phyloP scores from a whole-genome alignment of 2,113 vertebrate species.

The Neopipo cinnamomea region DNA sequence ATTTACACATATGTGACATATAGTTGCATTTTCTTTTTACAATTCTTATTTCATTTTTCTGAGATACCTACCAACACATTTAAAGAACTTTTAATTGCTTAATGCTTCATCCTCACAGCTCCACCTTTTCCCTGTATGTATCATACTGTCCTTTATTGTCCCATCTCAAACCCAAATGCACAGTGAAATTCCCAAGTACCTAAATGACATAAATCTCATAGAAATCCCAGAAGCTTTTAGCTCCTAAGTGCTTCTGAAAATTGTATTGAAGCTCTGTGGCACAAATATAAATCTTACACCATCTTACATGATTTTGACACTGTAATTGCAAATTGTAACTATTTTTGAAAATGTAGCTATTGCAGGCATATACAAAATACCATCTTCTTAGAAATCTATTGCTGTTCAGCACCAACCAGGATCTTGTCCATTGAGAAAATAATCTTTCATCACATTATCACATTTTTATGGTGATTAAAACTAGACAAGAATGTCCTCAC shows the following conservation, averaged over 20 bases:
- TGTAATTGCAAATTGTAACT: neutral
- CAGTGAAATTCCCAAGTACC: neutral
- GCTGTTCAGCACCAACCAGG: neutral
- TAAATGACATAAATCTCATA: neutral
- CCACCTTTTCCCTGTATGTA: neutral
- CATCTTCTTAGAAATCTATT: neutral
- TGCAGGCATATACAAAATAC: neutral
- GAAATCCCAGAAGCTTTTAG: neutral
- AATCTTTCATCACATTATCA: neutral
- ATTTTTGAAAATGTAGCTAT: neutral
- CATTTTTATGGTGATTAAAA: neutral
- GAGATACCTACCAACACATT: neutral
- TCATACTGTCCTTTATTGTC: neutral
- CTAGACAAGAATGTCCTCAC: neutral
- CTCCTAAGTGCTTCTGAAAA: neutral
- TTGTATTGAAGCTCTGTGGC: neutral
- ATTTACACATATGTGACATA: neutral
- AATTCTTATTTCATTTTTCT: neutral
- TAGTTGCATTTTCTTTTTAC: neutral
- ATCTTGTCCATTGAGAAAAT: neutral
- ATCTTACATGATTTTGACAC: accelerated
- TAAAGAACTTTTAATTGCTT: neutral
- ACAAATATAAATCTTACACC: neutral
- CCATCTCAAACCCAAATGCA: neutral
- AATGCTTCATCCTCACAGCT: neutral